Evolutionary conservation across 2,113 vertebrate species (phyloP), one percentile per base, ranked within the genome.

Genomic region (Lepus europaeus): DNA sequence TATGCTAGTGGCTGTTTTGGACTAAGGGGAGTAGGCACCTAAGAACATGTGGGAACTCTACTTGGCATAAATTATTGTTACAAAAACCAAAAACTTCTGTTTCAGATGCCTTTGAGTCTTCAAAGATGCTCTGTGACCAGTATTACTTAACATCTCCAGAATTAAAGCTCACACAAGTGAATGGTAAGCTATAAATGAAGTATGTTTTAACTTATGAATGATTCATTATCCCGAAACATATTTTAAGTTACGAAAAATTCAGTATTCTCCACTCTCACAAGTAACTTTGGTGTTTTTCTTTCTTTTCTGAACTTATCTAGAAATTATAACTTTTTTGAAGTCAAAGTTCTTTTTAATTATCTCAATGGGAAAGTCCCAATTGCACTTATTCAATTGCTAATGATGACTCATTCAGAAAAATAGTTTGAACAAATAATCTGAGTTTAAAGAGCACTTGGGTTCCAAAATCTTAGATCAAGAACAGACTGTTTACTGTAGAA

Each of bases 51-150:
- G 72, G 91, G 69, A 93, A 82, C 8, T 80, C 33, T 70, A 89
- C 39, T 78, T 90, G 82, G 29, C 14, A 82, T 56, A 72, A 92
- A 79, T 83, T 96, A 87, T 83, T 51, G 36, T 95, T 90, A 73
- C 81, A 14, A 93, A 90, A 86, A 81, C 86, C 77, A 78, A 31
- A 64, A 0, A 19, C 33, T 84, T 94, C 69, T 93, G 78, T 98
- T 98, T 31, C 97, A 99, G 99, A 99, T 98, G 99, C 99, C 64
- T 99, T 98, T 93, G 99, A 99, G 94, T 99, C 98, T 61, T 98
- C 99, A 63, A 99, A 98, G 97, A 97, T 99, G 99, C 98, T 99
- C 87, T 99, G 99, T 98, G 99, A 99, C 97, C 99, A 99, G 98
- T 99, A 99, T 98, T 99, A 99, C 94, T 98, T 99, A 94, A 99